phyloP scores from a whole-genome alignment of 2,797 vertebrate genomes.

The Alfaro cultratus region DNA sequence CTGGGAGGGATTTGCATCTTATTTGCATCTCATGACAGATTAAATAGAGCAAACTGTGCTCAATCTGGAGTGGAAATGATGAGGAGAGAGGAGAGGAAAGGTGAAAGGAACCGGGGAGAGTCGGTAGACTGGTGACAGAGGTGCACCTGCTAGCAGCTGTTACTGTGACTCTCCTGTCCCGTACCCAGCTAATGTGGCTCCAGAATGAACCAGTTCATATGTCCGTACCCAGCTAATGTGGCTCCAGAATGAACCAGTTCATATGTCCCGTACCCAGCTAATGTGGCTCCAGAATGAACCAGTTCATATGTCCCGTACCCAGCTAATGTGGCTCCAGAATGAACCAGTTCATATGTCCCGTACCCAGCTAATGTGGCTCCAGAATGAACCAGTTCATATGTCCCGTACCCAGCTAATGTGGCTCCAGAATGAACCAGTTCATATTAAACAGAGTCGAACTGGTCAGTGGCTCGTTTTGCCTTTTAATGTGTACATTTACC shows the following conservation, averaged over 20 bases:
- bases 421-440: slow-evolving; percentile 40
- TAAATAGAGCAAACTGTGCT: slow-evolving; percentile 77
- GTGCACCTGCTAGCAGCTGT: slow-evolving; percentile 48
- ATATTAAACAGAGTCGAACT: neutral
- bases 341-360: slow-evolving; percentile 19
- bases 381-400: slow-evolving; percentile 30
- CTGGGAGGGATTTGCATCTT: slow-evolving; percentile 80
- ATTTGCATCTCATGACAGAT: slow-evolving; percentile 80
- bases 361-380: slow-evolving; percentile 20
- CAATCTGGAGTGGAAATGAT: slow-evolving; percentile 65
- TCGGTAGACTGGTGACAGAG: slow-evolving; percentile 37
- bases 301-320: slow-evolving; percentile 1
- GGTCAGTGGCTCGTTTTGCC: neutral
- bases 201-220: slow-evolving; percentile 31
- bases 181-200: slow-evolving; percentile 17
- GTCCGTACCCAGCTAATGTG: slow-evolving; percentile 19
- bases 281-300: slow-evolving; percentile 37
- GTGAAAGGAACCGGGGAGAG: slow-evolving; percentile 47
- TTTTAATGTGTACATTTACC: neutral
- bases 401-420: slow-evolving; percentile 20
- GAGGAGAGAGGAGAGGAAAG: slow-evolving; percentile 46
- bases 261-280: slow-evolving; percentile 14
- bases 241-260: slow-evolving; percentile 34
- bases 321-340: slow-evolving; percentile 31
- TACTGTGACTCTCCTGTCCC: slow-evolving; percentile 15